Base-by-base conservation (phyloP, 1,140 invertebrate genomes). In the Meloidogyne chitwoodi region DNA sequence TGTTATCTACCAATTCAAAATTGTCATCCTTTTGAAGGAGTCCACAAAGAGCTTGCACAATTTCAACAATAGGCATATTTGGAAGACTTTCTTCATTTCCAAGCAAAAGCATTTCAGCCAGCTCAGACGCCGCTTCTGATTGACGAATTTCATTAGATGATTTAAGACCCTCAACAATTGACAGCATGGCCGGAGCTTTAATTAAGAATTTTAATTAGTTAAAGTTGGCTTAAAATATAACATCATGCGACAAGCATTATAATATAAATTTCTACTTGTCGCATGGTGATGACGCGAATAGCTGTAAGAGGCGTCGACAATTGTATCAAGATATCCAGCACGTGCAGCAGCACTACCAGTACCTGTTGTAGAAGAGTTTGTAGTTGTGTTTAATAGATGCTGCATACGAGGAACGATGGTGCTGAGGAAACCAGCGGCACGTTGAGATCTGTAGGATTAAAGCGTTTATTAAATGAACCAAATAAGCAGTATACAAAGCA, bases 101-200 rank as follows among this genome's bases (percentile, higher is more conserved):
- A 94, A 99, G 98, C 1, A 99, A 94, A 38, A 99, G 90, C 87
- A 99, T 91, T 90, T 99, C 94, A 85, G 95, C 97, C 94, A 99
- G 97, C 89, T 98, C 95, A 77, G 31, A 96, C 5, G 95, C 94
- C 2, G 96, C 94, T 86, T 98, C 94, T 68, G 98, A 88, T 88
- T 98, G 96, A 85, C 96, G 94, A 27, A 94, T 94, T 87, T 99
- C 96, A 88, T 99, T 96, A 8, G 93, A 93, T 12, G 91, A 92
- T 0, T 98, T 94, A 68, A 99, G 89, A 1, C 94, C 95, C 78
- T 94, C 92, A 27, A 99, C 88, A 26, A 98, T 89, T 56, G 75
- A 74, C 11, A 68, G 63, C 62, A 82, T 72, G 48, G 64, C 67
- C 0, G 74, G 29, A 4, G 63, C 74, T 75, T 8, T 2, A 75